Evolutionary conservation across 2,888 invertebrate genomes (phyloP).

Genomic region (Baronia brevicornis): DNA sequence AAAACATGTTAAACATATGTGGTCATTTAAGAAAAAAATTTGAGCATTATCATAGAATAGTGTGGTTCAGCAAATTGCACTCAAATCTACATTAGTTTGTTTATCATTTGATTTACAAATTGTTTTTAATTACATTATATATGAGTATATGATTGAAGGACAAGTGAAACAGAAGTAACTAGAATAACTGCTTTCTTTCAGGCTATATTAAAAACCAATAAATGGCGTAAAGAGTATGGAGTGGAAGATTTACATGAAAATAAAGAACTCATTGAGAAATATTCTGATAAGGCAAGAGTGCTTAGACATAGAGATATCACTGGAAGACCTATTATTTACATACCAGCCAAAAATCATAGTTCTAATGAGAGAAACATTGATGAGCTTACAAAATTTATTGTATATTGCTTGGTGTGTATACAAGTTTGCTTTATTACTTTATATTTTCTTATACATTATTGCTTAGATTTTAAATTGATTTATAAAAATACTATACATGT

Average conservation of each 20-base stretch:
- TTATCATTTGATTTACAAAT: too few species aligned
- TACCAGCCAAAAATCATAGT: constrained; percentile 85
- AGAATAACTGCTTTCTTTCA: constrained; percentile 38
- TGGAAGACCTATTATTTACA: constrained; percentile 85
- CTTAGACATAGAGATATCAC: constrained; percentile 81
- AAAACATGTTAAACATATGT: too few species aligned
- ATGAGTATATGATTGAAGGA: too few species aligned
- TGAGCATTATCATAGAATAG: too few species aligned
- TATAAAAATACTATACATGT: too few species aligned
- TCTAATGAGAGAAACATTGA: constrained; percentile 83
- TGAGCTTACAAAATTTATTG: constrained; percentile 86
- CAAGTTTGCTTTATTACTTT: background rate
- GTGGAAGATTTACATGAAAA: constrained; percentile 76
- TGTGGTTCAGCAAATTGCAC: too few species aligned
- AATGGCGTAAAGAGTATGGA: constrained; percentile 85
- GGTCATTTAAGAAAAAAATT: too few species aligned
- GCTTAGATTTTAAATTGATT: too few species aligned
- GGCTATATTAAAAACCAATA: constrained; percentile 86
- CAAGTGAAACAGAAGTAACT: background rate
- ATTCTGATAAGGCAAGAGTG: constrained; percentile 80
- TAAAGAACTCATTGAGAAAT: constrained; percentile 70
- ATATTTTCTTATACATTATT: background rate
- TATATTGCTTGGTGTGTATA: constrained; percentile 79
- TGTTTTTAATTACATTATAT: too few species aligned
- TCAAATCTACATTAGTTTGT: too few species aligned